A percentile compares a stretch with the other conserved stretches of the same genome.
phyloP scores from a whole-genome alignment of 1,140 invertebrate genomes.

The Oscheius sp. region DNA sequence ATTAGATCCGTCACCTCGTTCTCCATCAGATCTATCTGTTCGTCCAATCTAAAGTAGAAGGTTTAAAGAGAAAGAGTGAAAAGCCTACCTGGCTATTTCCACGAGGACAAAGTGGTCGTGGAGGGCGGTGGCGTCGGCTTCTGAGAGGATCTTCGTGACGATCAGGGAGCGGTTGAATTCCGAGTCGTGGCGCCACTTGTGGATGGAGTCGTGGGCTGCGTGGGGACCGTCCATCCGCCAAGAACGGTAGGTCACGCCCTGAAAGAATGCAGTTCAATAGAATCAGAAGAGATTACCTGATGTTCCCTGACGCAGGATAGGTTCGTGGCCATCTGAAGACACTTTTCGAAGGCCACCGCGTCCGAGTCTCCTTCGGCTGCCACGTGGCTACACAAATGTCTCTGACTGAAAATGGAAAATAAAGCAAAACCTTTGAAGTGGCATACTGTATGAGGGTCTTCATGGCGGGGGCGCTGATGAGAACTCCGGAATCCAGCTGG shows the following conservation, averaged over 20 bases:
- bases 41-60: slow-evolving; percentile 22
- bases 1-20: slow-evolving; percentile 2
- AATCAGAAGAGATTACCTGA: slow-evolving; percentile 20
- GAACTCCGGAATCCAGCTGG: slow-evolving; percentile 48
- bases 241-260: slow-evolving; percentile 23
- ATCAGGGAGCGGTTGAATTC: slow-evolving; percentile 54
- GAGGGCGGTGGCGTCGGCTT: slow-evolving; percentile 50
- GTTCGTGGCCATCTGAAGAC: slow-evolving; percentile 55
- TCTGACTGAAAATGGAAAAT: slow-evolving; percentile 41
- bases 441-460: slow-evolving; percentile 50
- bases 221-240: slow-evolving; percentile 50
- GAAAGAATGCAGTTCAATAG: not conserved
- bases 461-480: slow-evolving; percentile 55
- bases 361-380: slow-evolving; percentile 44
- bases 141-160: slow-evolving; percentile 54
- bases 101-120: slow-evolving; percentile 55
- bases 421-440: slow-evolving; percentile 5
- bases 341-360: slow-evolving; percentile 54
- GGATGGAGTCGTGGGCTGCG: slow-evolving; percentile 49
- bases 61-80: slow-evolving; percentile 9
- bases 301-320: slow-evolving; percentile 42
- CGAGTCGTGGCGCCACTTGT: slow-evolving; percentile 21
- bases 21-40: slow-evolving; percentile 40
- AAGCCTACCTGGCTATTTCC: slow-evolving; percentile 40
- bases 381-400: slow-evolving; percentile 49